A percentile compares a stretch with the other conserved stretches of the same genome.
Evolutionary conservation across 2,888 invertebrate species (phyloP).

Genomic region (Rhingia rostrata): DNA sequence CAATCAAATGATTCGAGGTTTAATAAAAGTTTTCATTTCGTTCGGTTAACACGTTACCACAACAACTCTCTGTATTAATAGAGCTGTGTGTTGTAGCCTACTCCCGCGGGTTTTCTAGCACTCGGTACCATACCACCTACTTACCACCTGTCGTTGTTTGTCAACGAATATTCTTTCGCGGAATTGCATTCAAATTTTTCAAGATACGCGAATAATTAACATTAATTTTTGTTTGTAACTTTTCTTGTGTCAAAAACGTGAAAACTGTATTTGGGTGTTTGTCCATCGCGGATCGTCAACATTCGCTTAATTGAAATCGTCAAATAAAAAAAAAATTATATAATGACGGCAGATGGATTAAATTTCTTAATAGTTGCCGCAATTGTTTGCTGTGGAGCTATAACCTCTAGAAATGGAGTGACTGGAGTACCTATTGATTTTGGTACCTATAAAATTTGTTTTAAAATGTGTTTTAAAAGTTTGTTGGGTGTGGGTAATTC

Average conservation of each 20-base stretch:
- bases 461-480: not conserved
- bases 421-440: constrained; percentile 55
- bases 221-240: constrained; percentile 2
- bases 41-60: constrained; percentile 63
- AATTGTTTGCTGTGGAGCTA: constrained; percentile 34
- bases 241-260: constrained; percentile 30
- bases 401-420: constrained; percentile 23
- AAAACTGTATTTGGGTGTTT: constrained; percentile 13
- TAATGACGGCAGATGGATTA: constrained; percentile 32
- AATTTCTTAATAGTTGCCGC: constrained; percentile 54
- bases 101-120: constrained; percentile 28
- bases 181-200: constrained; percentile 21
- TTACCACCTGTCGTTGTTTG: constrained; percentile 8
- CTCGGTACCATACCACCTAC: constrained; percentile 27
- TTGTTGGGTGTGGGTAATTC: not conserved
- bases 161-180: constrained; percentile 32
- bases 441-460: constrained; percentile 32
- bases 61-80: constrained; percentile 19
- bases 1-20: constrained; percentile 64
- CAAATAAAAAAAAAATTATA: constrained; percentile 26
- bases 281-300: constrained; percentile 1
- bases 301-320: not conserved
- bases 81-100: constrained; percentile 21
- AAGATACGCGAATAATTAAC: constrained; percentile 33
- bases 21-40: constrained; percentile 70